These are phyloP conservation scores for Acinonyx jubatus DNA, from an alignment of 2,113 vertebrate species.

Conservation along the genomic window DNA sequence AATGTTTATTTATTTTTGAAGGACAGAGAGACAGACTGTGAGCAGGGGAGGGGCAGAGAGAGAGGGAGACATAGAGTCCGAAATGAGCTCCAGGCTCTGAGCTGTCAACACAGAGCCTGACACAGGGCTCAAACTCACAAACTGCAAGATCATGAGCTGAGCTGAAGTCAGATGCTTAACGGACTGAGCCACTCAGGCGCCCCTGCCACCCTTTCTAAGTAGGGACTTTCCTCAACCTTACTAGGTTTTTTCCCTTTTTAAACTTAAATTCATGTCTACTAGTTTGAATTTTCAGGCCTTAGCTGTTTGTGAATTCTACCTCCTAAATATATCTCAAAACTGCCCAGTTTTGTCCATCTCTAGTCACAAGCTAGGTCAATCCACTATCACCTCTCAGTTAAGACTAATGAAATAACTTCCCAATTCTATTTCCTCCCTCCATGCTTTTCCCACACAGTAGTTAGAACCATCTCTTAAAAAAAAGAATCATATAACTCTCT, in stretches of 20 bases:
- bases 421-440: background rate
- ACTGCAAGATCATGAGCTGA: too few species aligned
- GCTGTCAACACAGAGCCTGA: too few species aligned
- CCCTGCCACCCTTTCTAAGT: constrained; percentile 30
- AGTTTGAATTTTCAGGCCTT: constrained; percentile 1
- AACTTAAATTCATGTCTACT: constrained; percentile 29
- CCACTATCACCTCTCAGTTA: background rate
- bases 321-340: background rate
- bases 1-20: too few species aligned
- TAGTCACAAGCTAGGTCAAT: background rate
- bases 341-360: background rate
- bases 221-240: background rate
- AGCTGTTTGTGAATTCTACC: background rate
- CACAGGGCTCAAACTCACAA: too few species aligned
- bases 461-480: background rate
- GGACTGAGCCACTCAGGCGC: too few species aligned
- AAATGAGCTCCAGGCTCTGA: too few species aligned
- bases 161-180: too few species aligned
- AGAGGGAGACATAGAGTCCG: too few species aligned
- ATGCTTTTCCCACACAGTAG: background rate
- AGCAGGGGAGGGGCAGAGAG: too few species aligned
- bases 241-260: background rate
- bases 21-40: too few species aligned
- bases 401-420: background rate
- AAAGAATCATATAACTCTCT: background rate